Percentiles rank a stretch among this genome's conserved stretches.
These are phyloP conservation scores for Papilio gigon DNA, from an alignment of 2,888 invertebrate genomes.

Conservation along the genomic window DNA sequence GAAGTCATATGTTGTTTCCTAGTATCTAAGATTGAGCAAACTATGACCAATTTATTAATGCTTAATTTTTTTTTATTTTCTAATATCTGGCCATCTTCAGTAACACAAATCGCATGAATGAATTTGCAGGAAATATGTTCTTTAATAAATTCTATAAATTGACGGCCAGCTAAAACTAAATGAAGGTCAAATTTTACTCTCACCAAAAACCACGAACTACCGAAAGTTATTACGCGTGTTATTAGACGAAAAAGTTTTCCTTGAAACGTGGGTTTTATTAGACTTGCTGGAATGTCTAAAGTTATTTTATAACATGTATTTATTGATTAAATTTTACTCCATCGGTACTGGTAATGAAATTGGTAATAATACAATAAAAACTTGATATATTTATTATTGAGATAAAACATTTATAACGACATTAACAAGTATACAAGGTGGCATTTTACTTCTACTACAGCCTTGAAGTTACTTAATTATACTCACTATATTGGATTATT, in stretches of 20 bases:
- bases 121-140: constrained; percentile 3
- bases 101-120: neutral
- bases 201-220: constrained; percentile 17
- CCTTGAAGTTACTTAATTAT: too few species aligned
- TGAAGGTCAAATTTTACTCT: constrained; percentile 18
- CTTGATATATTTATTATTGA: too few species aligned
- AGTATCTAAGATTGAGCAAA: too few species aligned
- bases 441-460: too few species aligned
- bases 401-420: too few species aligned
- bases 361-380: too few species aligned
- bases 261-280: constrained; percentile 18
- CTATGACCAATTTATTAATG: neutral
- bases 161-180: constrained; percentile 12
- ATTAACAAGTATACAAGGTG: too few species aligned
- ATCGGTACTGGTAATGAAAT: neutral
- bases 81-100: neutral
- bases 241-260: constrained; percentile 19
- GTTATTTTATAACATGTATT: neutral
- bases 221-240: constrained; percentile 11
- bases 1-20: too few species aligned
- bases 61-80: neutral
- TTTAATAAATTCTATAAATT: neutral
- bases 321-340: neutral
- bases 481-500: too few species aligned
- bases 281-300: constrained; percentile 18